Evolutionary conservation across 2,113 vertebrate species (phyloP).

Genomic region (Menura novaehollandiae): DNA sequence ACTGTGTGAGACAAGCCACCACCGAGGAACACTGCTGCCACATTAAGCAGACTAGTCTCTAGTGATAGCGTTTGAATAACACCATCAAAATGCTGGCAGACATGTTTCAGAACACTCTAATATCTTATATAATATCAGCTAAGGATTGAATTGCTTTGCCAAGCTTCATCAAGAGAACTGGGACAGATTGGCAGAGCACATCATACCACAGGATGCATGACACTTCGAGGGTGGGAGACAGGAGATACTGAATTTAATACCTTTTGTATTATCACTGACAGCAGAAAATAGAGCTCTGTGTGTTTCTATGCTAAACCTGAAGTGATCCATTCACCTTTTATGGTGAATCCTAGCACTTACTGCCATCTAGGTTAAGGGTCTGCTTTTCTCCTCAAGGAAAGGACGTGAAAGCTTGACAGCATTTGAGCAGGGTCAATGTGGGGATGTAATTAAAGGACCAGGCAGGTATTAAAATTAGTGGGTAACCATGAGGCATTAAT

Average conservation of each 20-base stretch:
- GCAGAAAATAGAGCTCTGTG: not conserved
- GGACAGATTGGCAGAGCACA: not conserved
- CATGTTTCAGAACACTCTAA: not conserved
- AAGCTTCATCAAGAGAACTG: not conserved
- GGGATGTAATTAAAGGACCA: not conserved
- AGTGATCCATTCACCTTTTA: fast-evolving
- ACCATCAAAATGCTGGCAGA: not conserved
- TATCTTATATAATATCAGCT: not conserved
- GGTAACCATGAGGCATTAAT: not conserved
- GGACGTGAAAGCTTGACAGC: not conserved
- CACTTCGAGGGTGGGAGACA: not conserved
- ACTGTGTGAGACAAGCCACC: not conserved
- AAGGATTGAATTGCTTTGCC: not conserved
- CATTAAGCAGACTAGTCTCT: not conserved
- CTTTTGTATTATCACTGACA: not conserved
- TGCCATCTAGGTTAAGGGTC: not conserved
- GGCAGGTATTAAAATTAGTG: not conserved
- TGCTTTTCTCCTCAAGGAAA: not conserved
- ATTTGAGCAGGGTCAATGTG: not conserved
- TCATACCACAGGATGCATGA: not conserved
- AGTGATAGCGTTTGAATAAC: not conserved
- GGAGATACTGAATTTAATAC: not conserved
- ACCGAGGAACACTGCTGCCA: not conserved
- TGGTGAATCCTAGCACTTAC: not conserved
- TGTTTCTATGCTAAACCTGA: not conserved